Evolutionary conservation across 2,797 vertebrate genomes (phyloP).

Genomic region (Spondyliosoma cantharus): DNA sequence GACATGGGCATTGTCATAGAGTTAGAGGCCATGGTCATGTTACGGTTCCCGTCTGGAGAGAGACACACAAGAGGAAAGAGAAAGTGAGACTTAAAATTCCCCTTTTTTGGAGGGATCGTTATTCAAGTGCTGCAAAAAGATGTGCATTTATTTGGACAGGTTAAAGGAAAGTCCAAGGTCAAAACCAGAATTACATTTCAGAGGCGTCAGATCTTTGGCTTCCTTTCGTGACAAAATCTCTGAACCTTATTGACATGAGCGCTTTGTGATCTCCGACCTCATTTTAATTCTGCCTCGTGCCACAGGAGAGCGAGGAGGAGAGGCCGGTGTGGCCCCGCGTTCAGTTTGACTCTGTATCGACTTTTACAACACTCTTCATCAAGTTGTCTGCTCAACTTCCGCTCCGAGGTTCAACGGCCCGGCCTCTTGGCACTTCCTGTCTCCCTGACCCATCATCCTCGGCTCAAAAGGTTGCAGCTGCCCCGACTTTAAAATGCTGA

Average conservation of each 20-base stretch:
- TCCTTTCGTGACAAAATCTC: conserved; percentile 23
- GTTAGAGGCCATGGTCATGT: conserved; percentile 84
- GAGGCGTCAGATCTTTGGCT: conserved; percentile 10
- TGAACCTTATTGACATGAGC: conserved; percentile 8
- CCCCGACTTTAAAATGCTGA: conserved; percentile 7
- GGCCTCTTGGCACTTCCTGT: conserved; percentile 33
- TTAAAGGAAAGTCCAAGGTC: conserved; percentile 16
- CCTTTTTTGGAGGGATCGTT: neutral
- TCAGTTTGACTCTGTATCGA: conserved; percentile 15
- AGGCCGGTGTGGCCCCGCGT: conserved; percentile 15
- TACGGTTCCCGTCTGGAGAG: conserved; percentile 81
- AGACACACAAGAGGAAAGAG: conserved; percentile 41
- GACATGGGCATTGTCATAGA: conserved; percentile 87
- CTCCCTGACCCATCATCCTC: conserved; percentile 31
- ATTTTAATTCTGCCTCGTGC: conserved; percentile 23
- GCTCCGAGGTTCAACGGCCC: conserved; percentile 30
- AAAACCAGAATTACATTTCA: conserved; percentile 17
- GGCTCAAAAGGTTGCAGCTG: conserved; percentile 11
- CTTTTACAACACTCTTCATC: conserved; percentile 23
- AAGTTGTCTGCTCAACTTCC: conserved; percentile 17
- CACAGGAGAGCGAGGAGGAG: neutral
- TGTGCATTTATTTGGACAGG: conserved; percentile 12
- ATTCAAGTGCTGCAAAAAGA: conserved; percentile 1
- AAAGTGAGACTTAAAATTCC: conserved; percentile 2
- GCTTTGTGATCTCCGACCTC: conserved; percentile 32